Conservation (phyloP, 2,888 invertebrate genomes). For the Belgica antarctica region DNA sequence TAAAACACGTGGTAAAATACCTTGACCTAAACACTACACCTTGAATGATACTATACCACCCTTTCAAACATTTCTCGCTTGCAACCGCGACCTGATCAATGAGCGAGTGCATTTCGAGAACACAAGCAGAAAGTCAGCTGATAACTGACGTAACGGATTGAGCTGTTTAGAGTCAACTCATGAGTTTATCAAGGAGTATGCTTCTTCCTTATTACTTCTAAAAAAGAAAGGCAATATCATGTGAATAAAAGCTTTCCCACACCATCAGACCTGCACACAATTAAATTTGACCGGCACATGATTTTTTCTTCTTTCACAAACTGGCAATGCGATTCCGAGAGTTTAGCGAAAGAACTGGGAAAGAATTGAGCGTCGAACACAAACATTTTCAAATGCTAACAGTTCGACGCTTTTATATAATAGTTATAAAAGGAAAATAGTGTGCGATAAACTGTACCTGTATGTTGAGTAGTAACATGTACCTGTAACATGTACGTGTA, state of each 20-base stretch:
- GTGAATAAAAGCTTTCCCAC: not conserved
- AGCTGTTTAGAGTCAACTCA: slow-evolving; percentile 1
- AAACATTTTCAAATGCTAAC: not conserved
- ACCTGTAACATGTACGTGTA: too few relatives aligned
- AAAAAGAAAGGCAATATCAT: not conserved
- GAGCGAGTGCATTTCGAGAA: too few relatives aligned
- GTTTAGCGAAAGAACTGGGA: not conserved
- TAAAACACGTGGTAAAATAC: too few relatives aligned
- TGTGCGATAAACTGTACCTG: too few relatives aligned
- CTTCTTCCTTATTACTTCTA: not conserved
- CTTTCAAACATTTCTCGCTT: too few relatives aligned
- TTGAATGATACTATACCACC: too few relatives aligned
- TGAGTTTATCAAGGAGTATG: too few relatives aligned
- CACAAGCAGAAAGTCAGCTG: too few relatives aligned
- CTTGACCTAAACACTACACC: too few relatives aligned
- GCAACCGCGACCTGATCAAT: too few relatives aligned
- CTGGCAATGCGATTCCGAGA: not conserved
- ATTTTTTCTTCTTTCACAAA: not conserved
- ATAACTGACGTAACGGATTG: not conserved
- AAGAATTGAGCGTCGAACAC: not conserved
- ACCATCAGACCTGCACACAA: not conserved
- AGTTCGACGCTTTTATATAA: not conserved
- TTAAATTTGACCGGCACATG: slow-evolving; percentile 23
- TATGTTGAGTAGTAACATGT: too few relatives aligned
- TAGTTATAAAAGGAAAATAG: not conserved